phyloP scores from a whole-genome alignment of 2,113 vertebrate species.

The Macroglossus sobrinus region DNA sequence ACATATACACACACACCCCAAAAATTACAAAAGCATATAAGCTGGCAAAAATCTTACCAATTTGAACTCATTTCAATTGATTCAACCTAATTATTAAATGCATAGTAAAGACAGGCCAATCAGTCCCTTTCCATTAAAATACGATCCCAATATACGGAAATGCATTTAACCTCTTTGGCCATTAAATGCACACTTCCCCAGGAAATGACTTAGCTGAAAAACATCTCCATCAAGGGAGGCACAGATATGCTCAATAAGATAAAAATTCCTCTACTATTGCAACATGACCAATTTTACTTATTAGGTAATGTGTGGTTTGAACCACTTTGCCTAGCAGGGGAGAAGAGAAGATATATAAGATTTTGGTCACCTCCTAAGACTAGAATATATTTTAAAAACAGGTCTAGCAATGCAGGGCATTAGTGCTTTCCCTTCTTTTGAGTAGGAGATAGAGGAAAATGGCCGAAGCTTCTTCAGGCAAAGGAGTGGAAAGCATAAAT shows the following conservation, averaged over 20 bases:
- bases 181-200: not conserved
- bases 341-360: not conserved
- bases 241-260: not conserved
- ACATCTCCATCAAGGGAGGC: not conserved
- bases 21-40: constrained; percentile 41
- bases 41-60: constrained; percentile 24
- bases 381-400: not conserved
- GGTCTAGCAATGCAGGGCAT: not conserved
- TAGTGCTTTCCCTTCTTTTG: not conserved
- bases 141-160: not conserved
- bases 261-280: not conserved
- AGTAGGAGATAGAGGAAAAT: not conserved
- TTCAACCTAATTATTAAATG: constrained; percentile 37
- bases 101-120: not conserved
- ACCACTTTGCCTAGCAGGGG: not conserved
- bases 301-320: not conserved
- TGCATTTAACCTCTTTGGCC: constrained; percentile 12
- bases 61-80: constrained; percentile 49
- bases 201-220: constrained; percentile 13
- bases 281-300: not conserved
- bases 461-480: not conserved
- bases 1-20: not conserved
- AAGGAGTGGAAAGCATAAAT: not conserved
- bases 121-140: constrained; percentile 19
- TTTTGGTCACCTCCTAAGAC: not conserved